Evolutionary conservation across 2,888 invertebrate genomes (phyloP), one percentile per base, ranked within the genome.

Genomic region (Prosopocoilus inquinatus): DNA sequence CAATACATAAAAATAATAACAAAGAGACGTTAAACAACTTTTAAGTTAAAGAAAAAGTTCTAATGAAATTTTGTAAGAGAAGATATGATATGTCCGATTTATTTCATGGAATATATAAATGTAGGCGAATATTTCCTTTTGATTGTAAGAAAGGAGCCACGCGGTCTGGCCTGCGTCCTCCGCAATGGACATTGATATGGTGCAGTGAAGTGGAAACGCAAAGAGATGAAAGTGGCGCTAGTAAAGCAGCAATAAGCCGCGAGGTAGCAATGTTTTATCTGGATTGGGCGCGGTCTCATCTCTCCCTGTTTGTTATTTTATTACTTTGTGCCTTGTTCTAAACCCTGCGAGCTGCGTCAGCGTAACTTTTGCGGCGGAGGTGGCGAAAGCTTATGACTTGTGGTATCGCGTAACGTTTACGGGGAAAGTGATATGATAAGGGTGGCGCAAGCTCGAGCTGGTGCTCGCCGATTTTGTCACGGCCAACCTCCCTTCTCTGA

Each of bases 281-380:
- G 59, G 64, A 61, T 62, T 60, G 69, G 70, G 71, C 70, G 70
- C 69, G 69, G 70, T 67, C 64, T 68, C 67, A 64, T 67, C 64
- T 67, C 65, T 67, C 64, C 61, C 64, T 15, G 47, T 44, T 53
- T 36, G 47, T 70, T 70, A 70, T 70, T 70, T 71, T 71, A 69
- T 71, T 70, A 70, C 69, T 63, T 62, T 60, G 64, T 64, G 64
- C 67, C 67, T 64, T 65, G 65, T 69, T 69, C 68, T 68, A 70
- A 70, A 69, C 68, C 66, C 63, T 61, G 64, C 63, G 56, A 62
- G 64, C 65, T 67, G 66, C 67, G 66, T 68, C 68, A 67, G 67
- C 68, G 59, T 55, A 67, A 67, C 59, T 57, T 56, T 36, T 53
- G 47, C 55, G 53, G 49, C 60, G 55, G 55, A 52, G 58, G 47